phyloP scores from a whole-genome alignment of 1,140 invertebrate genomes.

The Pseudobourletiella spinata region DNA sequence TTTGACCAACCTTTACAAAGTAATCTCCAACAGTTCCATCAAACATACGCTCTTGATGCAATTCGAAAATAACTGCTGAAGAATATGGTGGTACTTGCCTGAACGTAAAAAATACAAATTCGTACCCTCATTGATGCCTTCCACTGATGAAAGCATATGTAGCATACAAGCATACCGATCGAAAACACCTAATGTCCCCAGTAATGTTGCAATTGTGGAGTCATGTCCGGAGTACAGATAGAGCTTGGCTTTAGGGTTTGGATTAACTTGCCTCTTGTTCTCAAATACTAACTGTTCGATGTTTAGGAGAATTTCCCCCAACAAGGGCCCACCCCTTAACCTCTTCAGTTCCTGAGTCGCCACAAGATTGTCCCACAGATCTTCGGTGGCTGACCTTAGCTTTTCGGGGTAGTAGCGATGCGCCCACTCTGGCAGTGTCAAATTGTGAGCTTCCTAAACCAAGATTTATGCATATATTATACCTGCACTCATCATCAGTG shows the following conservation, averaged over 20 bases:
- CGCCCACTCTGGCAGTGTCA: slow-evolving; percentile 64
- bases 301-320: slow-evolving; percentile 13
- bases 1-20: slow-evolving; percentile 6
- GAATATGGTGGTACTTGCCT: slow-evolving; percentile 44
- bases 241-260: slow-evolving; percentile 46
- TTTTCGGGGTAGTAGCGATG: slow-evolving; percentile 33
- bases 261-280: slow-evolving; percentile 24
- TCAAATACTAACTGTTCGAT: background rate
- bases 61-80: slow-evolving; percentile 18
- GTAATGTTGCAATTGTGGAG: slow-evolving; percentile 63
- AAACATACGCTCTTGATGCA: slow-evolving; percentile 15
- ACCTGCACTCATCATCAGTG: no score
- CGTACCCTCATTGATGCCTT: background rate
- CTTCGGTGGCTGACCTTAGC: background rate
- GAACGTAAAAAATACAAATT: background rate
- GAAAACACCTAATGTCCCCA: slow-evolving; percentile 47
- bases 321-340: slow-evolving; percentile 41
- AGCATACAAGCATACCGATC: background rate
- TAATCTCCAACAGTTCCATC: background rate
- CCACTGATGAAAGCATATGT: background rate
- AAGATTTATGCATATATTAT: no score
- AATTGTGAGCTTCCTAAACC: slow-evolving; percentile 47
- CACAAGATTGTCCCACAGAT: slow-evolving; percentile 32
- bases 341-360: slow-evolving; percentile 46
- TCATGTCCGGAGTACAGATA: slow-evolving; percentile 75